These are phyloP conservation scores for Cristatella mucedo DNA, from an alignment of 2,888 invertebrate genomes.

Conservation along the genomic window DNA sequence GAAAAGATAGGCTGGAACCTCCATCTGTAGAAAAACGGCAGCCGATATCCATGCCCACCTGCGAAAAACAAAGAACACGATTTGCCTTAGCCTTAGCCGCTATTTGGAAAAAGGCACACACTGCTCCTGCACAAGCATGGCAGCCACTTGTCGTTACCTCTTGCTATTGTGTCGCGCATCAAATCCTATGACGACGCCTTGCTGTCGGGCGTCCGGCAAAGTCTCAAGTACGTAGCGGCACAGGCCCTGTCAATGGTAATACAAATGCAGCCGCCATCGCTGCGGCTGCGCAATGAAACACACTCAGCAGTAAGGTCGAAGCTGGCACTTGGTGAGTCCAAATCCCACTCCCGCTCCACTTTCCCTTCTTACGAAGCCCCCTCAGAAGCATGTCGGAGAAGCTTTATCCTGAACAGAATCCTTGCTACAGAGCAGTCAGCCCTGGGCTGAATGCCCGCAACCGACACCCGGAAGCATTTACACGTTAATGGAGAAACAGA, in stretches of 20 bases:
- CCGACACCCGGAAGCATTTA: no score
- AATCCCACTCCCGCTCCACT: no score
- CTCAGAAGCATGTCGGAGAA: no score
- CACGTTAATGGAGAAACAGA: no score
- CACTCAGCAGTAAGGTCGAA: no score
- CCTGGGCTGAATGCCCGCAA: no score
- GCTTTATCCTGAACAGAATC: no score
- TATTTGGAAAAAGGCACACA: not conserved
- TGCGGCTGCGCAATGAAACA: no score
- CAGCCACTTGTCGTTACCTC: slow-evolving; percentile 47
- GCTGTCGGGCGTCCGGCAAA: slow-evolving; percentile 45
- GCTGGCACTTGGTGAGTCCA: no score
- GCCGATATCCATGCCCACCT: slow-evolving; percentile 80
- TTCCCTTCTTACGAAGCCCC: no score
- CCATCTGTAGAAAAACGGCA: slow-evolving; percentile 57
- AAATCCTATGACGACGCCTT: slow-evolving; percentile 71
- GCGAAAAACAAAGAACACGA: slow-evolving; percentile 15
- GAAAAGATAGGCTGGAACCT: slow-evolving; percentile 65
- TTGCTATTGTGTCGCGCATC: slow-evolving; percentile 82
- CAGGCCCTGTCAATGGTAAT: slow-evolving; percentile 58
- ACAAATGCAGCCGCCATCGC: slow-evolving; percentile 6
- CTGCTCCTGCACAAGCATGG: slow-evolving; percentile 4
- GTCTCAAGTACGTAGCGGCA: slow-evolving; percentile 54
- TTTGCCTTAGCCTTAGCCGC: no score
- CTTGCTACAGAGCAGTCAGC: no score